Evolutionary conservation across 2,888 invertebrate species (phyloP).

Genomic region (Ochropleura plecta): DNA sequence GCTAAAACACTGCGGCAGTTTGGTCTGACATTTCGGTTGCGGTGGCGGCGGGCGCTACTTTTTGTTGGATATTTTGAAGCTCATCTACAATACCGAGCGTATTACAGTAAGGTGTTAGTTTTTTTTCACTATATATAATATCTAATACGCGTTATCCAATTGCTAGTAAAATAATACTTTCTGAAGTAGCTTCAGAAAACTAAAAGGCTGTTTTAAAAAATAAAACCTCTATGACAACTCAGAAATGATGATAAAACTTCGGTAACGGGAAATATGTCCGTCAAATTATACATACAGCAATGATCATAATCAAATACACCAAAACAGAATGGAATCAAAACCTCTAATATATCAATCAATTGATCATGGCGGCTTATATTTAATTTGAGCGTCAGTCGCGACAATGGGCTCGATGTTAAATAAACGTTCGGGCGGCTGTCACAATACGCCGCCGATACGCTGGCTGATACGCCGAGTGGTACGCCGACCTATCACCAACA

Average conservation of each 20-base stretch:
- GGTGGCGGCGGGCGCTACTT: slow-evolving; percentile 18
- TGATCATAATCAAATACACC: not conserved
- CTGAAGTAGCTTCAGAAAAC: not conserved
- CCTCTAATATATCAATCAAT: slow-evolving; percentile 44
- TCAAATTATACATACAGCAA: not conserved
- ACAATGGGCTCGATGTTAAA: slow-evolving; percentile 54
- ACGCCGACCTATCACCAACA: not conserved
- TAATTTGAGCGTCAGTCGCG: slow-evolving; percentile 28
- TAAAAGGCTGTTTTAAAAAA: not conserved
- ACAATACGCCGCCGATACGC: slow-evolving; percentile 54
- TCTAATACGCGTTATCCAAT: slow-evolving; percentile 19
- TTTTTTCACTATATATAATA: slow-evolving; percentile 31
- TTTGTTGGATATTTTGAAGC: slow-evolving; percentile 42
- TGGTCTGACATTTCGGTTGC: slow-evolving; percentile 31
- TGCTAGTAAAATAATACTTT: not conserved
- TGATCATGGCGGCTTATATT: slow-evolving; percentile 44
- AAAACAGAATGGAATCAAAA: slow-evolving; percentile 34
- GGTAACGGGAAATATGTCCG: not conserved
- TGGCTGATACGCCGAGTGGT: not conserved
- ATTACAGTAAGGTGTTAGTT: not conserved
- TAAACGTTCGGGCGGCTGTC: slow-evolving; percentile 61
- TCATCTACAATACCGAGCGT: slow-evolving; percentile 25
- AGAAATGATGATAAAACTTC: not conserved
- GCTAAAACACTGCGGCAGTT: not conserved
- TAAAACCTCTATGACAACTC: not conserved